phyloP scores from a whole-genome alignment of 1,140 invertebrate genomes.

The Hermetia illucens region DNA sequence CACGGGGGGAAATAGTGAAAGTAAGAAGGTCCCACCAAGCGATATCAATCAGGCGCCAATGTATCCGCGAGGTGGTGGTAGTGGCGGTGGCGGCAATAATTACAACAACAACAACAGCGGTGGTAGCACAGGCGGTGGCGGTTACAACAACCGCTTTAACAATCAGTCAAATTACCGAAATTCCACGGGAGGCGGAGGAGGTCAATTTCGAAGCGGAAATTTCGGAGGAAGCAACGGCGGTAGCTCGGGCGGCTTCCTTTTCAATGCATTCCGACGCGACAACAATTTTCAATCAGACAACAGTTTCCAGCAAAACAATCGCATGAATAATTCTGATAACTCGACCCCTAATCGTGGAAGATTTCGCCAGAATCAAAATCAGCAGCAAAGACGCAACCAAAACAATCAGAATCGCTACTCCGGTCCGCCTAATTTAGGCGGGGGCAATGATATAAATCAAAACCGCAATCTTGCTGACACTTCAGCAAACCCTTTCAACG shows the following conservation, averaged over 20 bases:
- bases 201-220: conserved; percentile 18
- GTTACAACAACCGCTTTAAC: conserved; percentile 29
- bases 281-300: conserved; percentile 11
- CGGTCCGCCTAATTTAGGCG: too few relatives aligned
- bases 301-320: conserved; percentile 16
- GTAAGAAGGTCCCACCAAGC: conserved; percentile 14
- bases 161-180: conserved; percentile 23
- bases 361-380: too few relatives aligned
- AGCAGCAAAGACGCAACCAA: too few relatives aligned
- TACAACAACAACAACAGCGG: conserved; percentile 14
- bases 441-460: too few relatives aligned
- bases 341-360: too few relatives aligned
- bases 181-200: conserved; percentile 15
- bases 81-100: conserved; percentile 25
- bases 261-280: background rate
- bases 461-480: too few relatives aligned
- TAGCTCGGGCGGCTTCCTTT: conserved; percentile 15
- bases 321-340: too few relatives aligned
- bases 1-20: conserved; percentile 9
- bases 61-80: conserved; percentile 36
- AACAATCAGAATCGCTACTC: conserved; percentile 9
- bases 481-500: too few relatives aligned
- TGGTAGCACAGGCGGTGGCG: conserved; percentile 29
- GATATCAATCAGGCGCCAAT: conserved; percentile 41
- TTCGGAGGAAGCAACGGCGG: conserved; percentile 29